Percentiles rank a stretch among this genome's conserved stretches.
These are phyloP conservation scores for Emberiza fucata DNA, from an alignment of 2,113 vertebrate genomes.

Conservation along the genomic window DNA sequence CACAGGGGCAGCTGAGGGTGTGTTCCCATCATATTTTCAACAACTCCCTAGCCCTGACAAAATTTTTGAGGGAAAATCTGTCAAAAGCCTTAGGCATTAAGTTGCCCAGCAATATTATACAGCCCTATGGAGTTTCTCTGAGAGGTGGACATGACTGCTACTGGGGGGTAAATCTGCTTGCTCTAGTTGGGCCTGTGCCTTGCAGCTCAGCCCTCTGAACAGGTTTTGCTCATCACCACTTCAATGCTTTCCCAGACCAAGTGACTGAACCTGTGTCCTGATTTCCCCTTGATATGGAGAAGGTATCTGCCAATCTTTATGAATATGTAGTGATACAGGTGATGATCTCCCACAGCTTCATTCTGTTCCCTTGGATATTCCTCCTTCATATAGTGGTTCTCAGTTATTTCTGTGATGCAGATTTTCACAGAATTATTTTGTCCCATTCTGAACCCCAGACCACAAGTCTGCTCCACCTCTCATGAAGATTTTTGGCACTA, in stretches of 20 bases:
- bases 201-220: not conserved
- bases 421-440: not conserved
- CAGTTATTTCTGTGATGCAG: not conserved
- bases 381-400: not conserved
- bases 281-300: not conserved
- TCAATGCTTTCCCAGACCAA: not conserved
- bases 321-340: not conserved
- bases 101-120: not conserved
- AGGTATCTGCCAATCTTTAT: not conserved
- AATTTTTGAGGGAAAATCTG: not conserved
- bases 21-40: not conserved
- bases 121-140: not conserved
- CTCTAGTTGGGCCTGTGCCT: not conserved
- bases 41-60: not conserved
- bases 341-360: not conserved
- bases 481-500: not conserved
- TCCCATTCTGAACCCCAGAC: not conserved
- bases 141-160: rapidly evolving
- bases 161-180: not conserved
- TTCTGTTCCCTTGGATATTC: not conserved
- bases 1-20: rapidly evolving
- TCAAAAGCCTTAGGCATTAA: not conserved
- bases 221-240: not conserved
- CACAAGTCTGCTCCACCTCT: not conserved
- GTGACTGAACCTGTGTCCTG: not conserved